phyloP scores from a whole-genome alignment of 2,797 vertebrate genomes.

The Heliangelus exortis region DNA sequence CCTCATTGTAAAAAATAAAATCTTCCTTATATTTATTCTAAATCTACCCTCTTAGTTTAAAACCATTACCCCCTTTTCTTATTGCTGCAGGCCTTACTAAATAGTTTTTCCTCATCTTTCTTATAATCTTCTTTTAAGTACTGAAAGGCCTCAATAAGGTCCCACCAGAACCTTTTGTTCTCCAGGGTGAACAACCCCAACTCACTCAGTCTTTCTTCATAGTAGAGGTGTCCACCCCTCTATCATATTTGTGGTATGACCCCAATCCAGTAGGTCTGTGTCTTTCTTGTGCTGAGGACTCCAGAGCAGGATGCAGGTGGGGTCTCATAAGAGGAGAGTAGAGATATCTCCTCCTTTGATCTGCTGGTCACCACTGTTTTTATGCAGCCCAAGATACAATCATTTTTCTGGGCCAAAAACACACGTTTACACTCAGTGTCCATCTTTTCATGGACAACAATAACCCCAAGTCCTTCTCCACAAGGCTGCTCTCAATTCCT shows the following conservation, averaged over 20 bases:
- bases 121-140: not conserved
- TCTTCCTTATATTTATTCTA: not conserved
- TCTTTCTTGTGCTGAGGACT: not conserved
- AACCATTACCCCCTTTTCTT: not conserved
- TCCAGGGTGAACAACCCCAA: not conserved
- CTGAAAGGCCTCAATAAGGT: not conserved
- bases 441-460: not conserved
- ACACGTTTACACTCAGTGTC: not conserved
- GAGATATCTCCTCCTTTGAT: not conserved
- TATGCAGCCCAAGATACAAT: not conserved
- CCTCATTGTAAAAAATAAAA: not conserved
- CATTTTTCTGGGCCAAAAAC: not conserved
- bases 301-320: not conserved
- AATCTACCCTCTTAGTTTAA: not conserved
- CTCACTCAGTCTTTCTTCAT: not conserved
- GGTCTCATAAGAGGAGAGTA: not conserved
- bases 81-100: not conserved
- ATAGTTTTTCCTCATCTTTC: not conserved
- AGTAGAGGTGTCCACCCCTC: too few relatives aligned
- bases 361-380: not conserved
- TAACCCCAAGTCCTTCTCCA: not conserved
- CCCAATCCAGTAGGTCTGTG: not conserved
- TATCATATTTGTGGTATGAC: not conserved
- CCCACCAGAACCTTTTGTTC: not conserved
- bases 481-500: not conserved